Conservation (phyloP, 2,113 vertebrate species). For the Corythaixoides concolor region DNA sequence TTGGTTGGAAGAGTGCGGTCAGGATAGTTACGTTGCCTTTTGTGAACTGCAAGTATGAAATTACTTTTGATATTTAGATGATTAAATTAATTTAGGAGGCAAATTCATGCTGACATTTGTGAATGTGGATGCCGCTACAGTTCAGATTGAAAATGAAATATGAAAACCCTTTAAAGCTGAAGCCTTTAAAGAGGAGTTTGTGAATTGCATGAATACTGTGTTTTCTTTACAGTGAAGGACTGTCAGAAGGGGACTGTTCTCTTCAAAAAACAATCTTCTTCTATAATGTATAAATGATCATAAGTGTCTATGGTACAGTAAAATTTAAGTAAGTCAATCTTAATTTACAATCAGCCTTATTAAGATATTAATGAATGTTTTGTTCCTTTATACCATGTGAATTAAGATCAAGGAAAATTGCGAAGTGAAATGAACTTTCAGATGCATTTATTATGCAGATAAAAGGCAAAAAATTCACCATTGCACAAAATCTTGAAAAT, state of each 20-base stretch:
- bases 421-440: not conserved
- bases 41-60: constrained; percentile 21
- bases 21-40: not conserved
- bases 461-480: not conserved
- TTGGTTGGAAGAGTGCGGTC: not conserved
- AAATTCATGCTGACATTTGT: constrained; percentile 20
- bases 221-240: not conserved
- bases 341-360: not conserved
- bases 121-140: not conserved
- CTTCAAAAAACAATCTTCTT: not conserved
- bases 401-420: not conserved
- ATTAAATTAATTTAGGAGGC: constrained; percentile 51
- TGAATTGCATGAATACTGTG: not conserved
- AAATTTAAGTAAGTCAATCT: not conserved
- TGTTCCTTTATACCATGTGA: not conserved
- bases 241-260: not conserved
- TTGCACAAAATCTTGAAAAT: not conserved
- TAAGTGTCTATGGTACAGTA: not conserved
- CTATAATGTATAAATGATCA: not conserved
- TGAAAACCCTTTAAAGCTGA: not conserved
- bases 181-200: not conserved
- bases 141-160: constrained; percentile 1
- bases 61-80: constrained; percentile 47
- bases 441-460: not conserved
- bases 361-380: not conserved